Base-by-base conservation (phyloP, 2,113 vertebrate species). In the Podarcis raffonei region DNA sequence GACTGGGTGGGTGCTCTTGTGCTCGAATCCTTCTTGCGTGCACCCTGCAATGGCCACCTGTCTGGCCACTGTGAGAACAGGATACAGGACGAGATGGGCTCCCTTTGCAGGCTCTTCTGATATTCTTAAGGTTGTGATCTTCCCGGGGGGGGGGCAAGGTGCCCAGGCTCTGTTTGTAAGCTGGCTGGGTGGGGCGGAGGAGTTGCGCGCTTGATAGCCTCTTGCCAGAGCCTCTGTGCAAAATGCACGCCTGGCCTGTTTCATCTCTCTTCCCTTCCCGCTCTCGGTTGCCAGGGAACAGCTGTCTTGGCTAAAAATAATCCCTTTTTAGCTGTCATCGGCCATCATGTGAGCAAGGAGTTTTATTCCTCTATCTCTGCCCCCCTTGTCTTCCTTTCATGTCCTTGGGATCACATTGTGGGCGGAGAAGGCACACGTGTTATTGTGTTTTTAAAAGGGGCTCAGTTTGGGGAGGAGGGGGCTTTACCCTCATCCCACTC, bases 231-330 rank as follows among this genome's bases (percentile, higher is more conserved):
- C 7, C 68, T n/a, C 7, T 27, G 2, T 35, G 48, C 48, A 12
- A 9, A 18, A 5, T 3, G 8, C 11, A 0, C 68, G 6, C 6
- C 66, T 83, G 81, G 35, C 35, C 11, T 68, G 35, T 82, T 65
- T 25, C 59, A 65, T 27, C 32, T 39, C 39, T 0, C 53, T 79
- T 30, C 66, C 48, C 32, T 48, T 48, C 85, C 66, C 48, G 48
- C 48, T 57, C 66, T 74, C 5, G 25, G 79, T 83, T 88, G 87
- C 87, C n/a, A 30, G 20, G 86, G 86, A 83, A 65, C 87, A 82
- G 87, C 87, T 88, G 69, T 35, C 86, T 82, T 32, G 8, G 79
- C 57, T 83, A 88, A 88, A 88, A 88, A 88, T 88, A 88, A 65
- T 82, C 13, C 59, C 53, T 32, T 66, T 32, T 16, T 37, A 5